phyloP scores from a whole-genome alignment of 2,797 vertebrate genomes.

The Sparus aurata region DNA sequence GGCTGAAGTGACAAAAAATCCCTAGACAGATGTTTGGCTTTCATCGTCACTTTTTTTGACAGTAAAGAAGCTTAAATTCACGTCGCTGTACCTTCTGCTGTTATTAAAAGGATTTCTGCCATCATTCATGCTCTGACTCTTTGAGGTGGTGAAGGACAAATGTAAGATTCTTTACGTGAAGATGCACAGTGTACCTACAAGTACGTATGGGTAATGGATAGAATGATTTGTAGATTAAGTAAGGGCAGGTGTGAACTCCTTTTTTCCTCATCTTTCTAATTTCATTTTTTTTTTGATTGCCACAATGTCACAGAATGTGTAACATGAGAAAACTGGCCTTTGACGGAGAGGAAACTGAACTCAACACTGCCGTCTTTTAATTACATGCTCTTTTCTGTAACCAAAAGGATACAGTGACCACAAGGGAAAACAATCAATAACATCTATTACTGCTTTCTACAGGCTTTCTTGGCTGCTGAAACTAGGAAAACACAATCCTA shows the following conservation, averaged over 20 bases:
- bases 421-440: constrained; percentile 45
- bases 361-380: constrained; percentile 14
- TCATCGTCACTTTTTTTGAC: constrained; percentile 41
- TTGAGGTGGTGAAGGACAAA: constrained; percentile 52
- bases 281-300: neutral
- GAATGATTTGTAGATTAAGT: neutral
- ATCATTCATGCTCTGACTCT: constrained; percentile 4
- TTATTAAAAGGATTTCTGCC: constrained; percentile 52
- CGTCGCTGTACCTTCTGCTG: constrained; percentile 47
- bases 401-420: constrained; percentile 33
- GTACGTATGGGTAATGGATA: neutral
- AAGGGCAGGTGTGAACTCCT: neutral
- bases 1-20: constrained; percentile 67
- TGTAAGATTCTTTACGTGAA: constrained; percentile 24
- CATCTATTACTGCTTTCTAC: constrained; percentile 17
- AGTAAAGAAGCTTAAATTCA: constrained; percentile 63
- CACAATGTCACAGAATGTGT: constrained; percentile 3
- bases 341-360: neutral
- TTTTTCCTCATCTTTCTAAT: neutral
- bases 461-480: neutral
- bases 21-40: constrained; percentile 57
- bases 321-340: neutral
- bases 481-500: neutral
- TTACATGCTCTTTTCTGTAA: constrained; percentile 41
- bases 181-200: neutral